These are phyloP conservation scores for Silurus glanis DNA, from an alignment of 2,113 vertebrate genomes.

Conservation along the genomic window DNA sequence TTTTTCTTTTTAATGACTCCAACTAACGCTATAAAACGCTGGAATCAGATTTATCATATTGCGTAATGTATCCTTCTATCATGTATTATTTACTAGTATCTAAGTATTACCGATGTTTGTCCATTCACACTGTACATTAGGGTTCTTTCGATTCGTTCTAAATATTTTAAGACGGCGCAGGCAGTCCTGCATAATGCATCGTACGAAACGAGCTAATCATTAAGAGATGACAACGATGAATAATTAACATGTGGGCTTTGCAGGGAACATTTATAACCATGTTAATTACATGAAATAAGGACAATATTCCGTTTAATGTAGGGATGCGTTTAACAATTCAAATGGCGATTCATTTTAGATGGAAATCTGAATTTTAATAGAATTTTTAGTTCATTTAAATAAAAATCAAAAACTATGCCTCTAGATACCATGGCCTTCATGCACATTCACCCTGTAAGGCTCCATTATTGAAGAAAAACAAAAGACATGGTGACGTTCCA, in stretches of 20 bases:
- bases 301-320: not conserved
- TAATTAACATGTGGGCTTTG: not conserved
- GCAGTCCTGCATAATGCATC: conserved; percentile 8
- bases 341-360: too few relatives aligned
- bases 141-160: not conserved
- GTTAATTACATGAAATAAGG: not conserved
- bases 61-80: not conserved
- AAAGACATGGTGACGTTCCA: too few relatives aligned
- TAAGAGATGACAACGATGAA: conserved; percentile 9
- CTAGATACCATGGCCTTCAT: too few relatives aligned
- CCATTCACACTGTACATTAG: not conserved
- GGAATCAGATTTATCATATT: not conserved
- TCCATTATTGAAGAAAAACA: too few relatives aligned
- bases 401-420: too few relatives aligned
- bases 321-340: not conserved
- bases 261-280: not conserved
- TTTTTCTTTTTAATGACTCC: not conserved
- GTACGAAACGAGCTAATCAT: not conserved
- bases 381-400: too few relatives aligned
- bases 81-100: not conserved
- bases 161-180: not conserved
- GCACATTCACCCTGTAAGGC: too few relatives aligned
- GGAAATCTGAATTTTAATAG: too few relatives aligned
- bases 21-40: not conserved
- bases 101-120: not conserved